phyloP scores from a whole-genome alignment of 2,113 vertebrate species.

The Pica pica region DNA sequence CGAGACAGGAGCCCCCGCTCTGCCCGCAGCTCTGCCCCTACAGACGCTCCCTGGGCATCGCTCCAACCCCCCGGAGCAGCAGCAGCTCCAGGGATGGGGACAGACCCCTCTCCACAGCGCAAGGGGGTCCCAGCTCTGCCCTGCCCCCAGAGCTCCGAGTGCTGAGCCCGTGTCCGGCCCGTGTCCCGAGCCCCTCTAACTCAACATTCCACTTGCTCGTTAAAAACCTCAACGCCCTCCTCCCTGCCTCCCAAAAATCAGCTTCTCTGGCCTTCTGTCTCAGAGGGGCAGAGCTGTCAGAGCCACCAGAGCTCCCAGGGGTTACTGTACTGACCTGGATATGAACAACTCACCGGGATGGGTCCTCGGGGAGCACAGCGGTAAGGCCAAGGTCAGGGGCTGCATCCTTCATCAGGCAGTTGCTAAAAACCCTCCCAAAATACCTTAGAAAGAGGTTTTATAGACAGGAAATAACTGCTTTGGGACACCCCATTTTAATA shows the following conservation, averaged over 20 bases:
- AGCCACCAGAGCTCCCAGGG: not conserved
- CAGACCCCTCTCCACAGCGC: not conserved
- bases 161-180: not conserved
- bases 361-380: not conserved
- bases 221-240: not conserved
- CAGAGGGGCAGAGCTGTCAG: not conserved
- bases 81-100: rapidly evolving
- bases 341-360: rapidly evolving
- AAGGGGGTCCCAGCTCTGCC: not conserved
- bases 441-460: rapidly evolving
- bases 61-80: rapidly evolving
- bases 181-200: rapidly evolving
- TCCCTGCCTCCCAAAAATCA: not conserved
- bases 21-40: rapidly evolving
- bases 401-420: not conserved
- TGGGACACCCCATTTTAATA: not conserved
- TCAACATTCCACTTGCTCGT: not conserved
- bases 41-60: not conserved
- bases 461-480: not conserved
- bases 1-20: not conserved
- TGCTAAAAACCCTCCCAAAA: not conserved
- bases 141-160: not conserved
- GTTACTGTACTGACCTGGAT: rapidly evolving
- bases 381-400: not conserved
- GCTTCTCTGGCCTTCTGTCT: too few relatives aligned